Evolutionary conservation across 2,888 invertebrate species (phyloP), one percentile per base, ranked within the genome.

Genomic region (Drosophila mimica): DNA sequence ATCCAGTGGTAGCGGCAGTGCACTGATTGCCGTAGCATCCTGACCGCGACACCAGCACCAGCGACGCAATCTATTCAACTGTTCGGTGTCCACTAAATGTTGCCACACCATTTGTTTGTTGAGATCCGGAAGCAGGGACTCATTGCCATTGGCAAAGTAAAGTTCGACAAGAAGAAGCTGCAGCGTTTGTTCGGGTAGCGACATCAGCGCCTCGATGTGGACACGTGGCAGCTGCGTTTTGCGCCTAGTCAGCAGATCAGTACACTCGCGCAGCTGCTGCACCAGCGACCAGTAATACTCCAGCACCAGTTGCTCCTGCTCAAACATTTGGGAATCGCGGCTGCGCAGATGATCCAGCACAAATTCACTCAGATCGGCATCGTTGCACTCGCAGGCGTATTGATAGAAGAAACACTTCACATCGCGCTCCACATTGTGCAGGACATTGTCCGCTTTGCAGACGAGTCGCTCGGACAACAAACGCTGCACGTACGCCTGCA

Each of bases 301-400:
- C 25, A 92, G 74, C 13, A 91, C 81, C 0, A 78, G 71, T 59
- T 88, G 82, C 46, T 91, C 89, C 20, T 87, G 73, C 20, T 90
- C 91, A 40, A 88, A 93, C 13, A 81, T 76, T 11, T 82, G 65
- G 25, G 94, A 93, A 13, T 93, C 92, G 36, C 94, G 93, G 73
- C 94, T 95, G 51, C 94, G 94, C 68, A 97, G 92, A 89, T 96
- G 95, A 58, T 95, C 94, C 25, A 95, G 94, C 76, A 97, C 94
- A 80, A 95, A 95, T 81, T 96, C 95, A 82, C 96, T 94, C 57
- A 96, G 93, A 36, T 92, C 92, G n/a, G 77, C 81, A 72, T 94
- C 94, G 74, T 95, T 94, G 46, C 95, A 95, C 56, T 94, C 94
- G 74, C 94, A 92, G 20, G 96, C 96, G 52, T 95, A 93, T 65